Base-by-base conservation (phyloP, 92 coral and sea anemone genomes). In the Actinostola sp. region DNA sequence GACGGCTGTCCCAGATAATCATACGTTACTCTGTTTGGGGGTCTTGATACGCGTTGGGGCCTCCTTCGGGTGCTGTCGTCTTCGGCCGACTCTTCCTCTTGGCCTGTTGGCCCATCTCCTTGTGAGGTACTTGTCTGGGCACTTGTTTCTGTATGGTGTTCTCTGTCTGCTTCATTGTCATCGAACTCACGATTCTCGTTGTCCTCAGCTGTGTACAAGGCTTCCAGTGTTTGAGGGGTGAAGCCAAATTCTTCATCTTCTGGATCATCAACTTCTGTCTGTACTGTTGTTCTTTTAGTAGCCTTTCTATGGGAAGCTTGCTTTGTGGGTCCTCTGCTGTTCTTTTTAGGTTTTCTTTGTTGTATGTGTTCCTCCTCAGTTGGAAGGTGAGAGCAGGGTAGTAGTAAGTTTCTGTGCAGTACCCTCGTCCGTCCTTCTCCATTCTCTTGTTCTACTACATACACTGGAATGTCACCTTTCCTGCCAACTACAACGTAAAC, bases 391-490 rank as follows among this genome's bases (percentile, higher is more conserved):
- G 78, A 61, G 31, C 85, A 80, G 23, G 74, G 79, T 36, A 80
- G 85, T 33, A 71, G 51, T 31, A 80, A 63, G 59, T 71, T 71
- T 49, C 80, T 17, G 69, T 72, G 79, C 12, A 80, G 72, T 25
- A 80, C 79, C 32, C 70, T 59, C n/a, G 67, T 20, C 12, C 66
- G 19, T 38, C 77, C 77, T n/a, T 58, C 51, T 38, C 89, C 76
- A 20, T 16, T 68, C 71, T 86, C 86, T 20, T 67, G 78, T n/a
- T 33, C 64, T 21, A 75, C 86, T 16, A 49, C 84, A 49, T 81
- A 86, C 30, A 86, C 87, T 11, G 84, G 88, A 78, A 82, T 77
- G 32, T 78, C 85, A 32, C 63, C 74, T 41, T 68, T 66, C 54
- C 71, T 79, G 13, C 69, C 60, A 17, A 83, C 81, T 23, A 87